Conservation (phyloP, 2,888 invertebrate species). For the Lasioglossum leucozonium region DNA sequence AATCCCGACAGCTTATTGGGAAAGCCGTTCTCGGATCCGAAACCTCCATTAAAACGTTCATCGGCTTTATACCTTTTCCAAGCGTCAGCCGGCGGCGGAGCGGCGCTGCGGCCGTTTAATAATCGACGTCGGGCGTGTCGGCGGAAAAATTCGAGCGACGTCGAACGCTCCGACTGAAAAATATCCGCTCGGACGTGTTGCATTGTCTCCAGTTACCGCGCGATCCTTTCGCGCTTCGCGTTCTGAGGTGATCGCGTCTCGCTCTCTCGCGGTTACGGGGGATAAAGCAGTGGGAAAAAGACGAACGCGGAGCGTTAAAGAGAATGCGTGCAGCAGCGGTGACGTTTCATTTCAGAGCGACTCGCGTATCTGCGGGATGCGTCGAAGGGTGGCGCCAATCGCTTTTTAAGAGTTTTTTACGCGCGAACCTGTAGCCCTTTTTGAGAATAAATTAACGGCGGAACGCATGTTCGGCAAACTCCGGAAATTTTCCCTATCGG, state of each 20-base stretch:
- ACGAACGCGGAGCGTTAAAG: not conserved
- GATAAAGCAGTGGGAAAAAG: not conserved
- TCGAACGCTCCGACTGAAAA: not conserved
- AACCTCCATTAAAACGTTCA: conserved; percentile 22
- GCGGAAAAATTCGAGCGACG: not conserved
- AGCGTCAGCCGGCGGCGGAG: not conserved
- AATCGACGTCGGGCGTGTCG: not conserved
- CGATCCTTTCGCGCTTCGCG: not conserved
- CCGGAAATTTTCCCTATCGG: not conserved
- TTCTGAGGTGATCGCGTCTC: not conserved
- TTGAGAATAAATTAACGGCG: not conserved
- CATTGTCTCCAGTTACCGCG: not conserved
- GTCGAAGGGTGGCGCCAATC: not conserved
- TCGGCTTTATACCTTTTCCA: conserved; percentile 7
- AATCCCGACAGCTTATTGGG: conserved; percentile 28
- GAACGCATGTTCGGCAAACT: not conserved
- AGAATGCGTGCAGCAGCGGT: not conserved
- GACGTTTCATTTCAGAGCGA: not conserved
- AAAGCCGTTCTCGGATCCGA: not conserved
- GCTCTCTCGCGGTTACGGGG: not conserved
- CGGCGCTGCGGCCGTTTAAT: not conserved
- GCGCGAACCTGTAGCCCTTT: too few species aligned
- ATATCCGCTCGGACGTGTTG: not conserved
- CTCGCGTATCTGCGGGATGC: not conserved
- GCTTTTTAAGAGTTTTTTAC: not conserved